A percentile compares a stretch with the other conserved stretches of the same genome.
phyloP scores from a whole-genome alignment of 2,888 invertebrate species.

The Parelbella ahira region DNA sequence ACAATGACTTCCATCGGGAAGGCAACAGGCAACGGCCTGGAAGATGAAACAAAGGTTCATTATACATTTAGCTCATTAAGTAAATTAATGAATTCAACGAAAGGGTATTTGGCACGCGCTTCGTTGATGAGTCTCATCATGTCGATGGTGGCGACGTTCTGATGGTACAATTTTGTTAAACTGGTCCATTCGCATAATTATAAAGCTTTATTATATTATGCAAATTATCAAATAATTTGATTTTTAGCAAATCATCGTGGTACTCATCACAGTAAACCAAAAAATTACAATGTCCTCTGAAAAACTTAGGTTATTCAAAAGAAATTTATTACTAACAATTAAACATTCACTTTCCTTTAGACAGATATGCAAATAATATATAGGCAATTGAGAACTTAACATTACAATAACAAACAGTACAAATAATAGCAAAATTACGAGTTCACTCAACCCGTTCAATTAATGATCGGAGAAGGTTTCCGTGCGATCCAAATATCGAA shows the following conservation, averaged over 20 bases:
- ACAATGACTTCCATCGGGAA: conserved; percentile 55
- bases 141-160: conserved; percentile 42
- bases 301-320: too few species aligned
- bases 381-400: conserved; percentile 18
- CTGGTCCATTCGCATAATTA: conserved; percentile 26
- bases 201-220: too few species aligned
- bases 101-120: conserved; percentile 50
- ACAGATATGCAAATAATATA: too few species aligned
- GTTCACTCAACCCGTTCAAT: conserved; percentile 14
- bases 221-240: too few species aligned
- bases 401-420: conserved; percentile 16
- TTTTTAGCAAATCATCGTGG: too few species aligned
- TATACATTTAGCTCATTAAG: conserved; percentile 63
- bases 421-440: conserved; percentile 19
- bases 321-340: too few species aligned
- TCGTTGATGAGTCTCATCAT: conserved; percentile 46
- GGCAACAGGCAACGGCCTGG: too few species aligned
- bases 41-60: conserved; percentile 59
- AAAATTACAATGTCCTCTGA: too few species aligned
- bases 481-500: conserved; percentile 15
- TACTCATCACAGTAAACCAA: too few species aligned
- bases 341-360: too few species aligned
- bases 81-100: conserved; percentile 61
- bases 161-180: conserved; percentile 35
- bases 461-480: conserved; percentile 11